These are phyloP conservation scores for Tolypeutes matacus DNA, from an alignment of 2,797 vertebrate species.

Conservation along the genomic window DNA sequence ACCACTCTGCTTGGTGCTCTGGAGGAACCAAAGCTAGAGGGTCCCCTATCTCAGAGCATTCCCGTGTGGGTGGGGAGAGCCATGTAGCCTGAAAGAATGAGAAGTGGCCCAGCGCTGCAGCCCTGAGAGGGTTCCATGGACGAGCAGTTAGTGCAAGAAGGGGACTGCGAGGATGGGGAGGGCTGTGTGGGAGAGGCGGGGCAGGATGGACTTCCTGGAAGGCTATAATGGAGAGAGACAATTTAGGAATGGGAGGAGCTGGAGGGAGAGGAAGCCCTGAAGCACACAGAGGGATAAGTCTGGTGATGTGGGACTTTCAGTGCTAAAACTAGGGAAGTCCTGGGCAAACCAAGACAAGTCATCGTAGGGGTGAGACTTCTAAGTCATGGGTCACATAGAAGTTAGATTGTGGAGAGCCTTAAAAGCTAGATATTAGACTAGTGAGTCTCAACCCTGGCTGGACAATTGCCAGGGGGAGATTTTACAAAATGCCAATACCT, in stretches of 20 bases:
- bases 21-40: background rate
- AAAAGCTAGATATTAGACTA: background rate
- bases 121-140: background rate
- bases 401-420: background rate
- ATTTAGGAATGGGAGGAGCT: too few species aligned
- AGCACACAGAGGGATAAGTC: background rate
- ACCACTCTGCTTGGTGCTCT: background rate
- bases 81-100: background rate
- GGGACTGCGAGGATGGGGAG: background rate
- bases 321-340: background rate
- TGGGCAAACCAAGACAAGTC: background rate
- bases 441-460: background rate
- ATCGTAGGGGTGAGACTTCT: background rate
- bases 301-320: background rate
- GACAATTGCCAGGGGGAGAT: background rate
- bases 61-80: background rate
- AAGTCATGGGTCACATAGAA: background rate
- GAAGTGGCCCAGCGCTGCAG: background rate
- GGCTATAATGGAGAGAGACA: background rate
- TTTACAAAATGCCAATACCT: background rate
- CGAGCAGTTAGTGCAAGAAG: background rate
- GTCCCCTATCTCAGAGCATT: background rate
- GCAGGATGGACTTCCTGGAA: background rate
- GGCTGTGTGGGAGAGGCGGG: background rate
- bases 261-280: background rate